A percentile compares a stretch with the other conserved stretches of the same genome.
These are phyloP conservation scores for Polyploca ridens DNA, from an alignment of 2,888 invertebrate species.

Conservation along the genomic window DNA sequence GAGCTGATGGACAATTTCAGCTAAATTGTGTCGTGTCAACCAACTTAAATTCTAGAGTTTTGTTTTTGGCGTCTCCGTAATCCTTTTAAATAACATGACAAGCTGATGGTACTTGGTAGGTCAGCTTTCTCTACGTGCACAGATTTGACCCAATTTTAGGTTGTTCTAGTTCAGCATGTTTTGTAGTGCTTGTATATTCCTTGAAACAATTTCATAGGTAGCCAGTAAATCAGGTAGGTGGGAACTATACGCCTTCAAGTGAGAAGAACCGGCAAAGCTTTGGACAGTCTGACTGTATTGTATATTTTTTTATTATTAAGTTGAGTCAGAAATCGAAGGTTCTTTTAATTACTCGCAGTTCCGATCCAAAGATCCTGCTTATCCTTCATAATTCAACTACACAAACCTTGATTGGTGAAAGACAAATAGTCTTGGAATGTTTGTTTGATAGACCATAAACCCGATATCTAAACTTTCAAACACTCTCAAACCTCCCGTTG, in stretches of 20 bases:
- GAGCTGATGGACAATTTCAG: slow-evolving; percentile 1
- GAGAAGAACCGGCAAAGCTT: too few species aligned
- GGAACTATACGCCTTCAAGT: too few species aligned
- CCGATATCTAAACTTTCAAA: background rate
- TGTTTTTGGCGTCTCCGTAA: background rate
- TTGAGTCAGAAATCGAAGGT: too few species aligned
- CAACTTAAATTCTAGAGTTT: background rate
- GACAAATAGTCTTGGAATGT: background rate
- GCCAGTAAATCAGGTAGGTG: too few species aligned
- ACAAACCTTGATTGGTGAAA: background rate
- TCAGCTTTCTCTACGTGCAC: background rate
- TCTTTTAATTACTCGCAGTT: too few species aligned
- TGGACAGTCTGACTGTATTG: too few species aligned
- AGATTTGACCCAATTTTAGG: too few species aligned
- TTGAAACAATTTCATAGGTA: too few species aligned
- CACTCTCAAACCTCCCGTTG: background rate
- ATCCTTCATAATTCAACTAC: background rate
- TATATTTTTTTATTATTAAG: too few species aligned
- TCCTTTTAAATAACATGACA: too few species aligned
- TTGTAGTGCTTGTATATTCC: too few species aligned
- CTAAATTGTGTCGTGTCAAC: slow-evolving; percentile 5
- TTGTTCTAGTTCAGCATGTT: background rate
- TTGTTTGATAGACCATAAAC: background rate
- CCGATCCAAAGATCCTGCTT: background rate
- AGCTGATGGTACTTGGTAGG: too few species aligned